Conservation (phyloP, 1,140 invertebrate species). For the Aphidius ervi region DNA sequence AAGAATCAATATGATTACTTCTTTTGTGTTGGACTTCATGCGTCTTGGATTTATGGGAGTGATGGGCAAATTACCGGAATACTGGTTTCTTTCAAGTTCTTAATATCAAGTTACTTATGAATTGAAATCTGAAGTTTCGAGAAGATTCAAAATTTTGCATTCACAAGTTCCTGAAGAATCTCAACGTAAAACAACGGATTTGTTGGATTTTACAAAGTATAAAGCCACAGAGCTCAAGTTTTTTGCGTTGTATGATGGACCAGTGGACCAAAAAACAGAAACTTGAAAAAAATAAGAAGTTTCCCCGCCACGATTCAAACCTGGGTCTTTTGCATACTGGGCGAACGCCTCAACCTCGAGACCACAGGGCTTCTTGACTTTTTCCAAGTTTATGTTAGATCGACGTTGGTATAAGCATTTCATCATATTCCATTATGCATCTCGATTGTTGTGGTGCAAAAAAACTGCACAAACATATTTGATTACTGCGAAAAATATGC, state of each 20-base stretch:
- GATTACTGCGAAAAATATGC: constrained; percentile 1
- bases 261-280: constrained; percentile 14
- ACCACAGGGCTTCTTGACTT: no score
- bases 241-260: constrained; percentile 9
- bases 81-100: constrained; percentile 3
- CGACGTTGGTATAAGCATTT: constrained; percentile 18
- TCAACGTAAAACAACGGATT: constrained; percentile 14
- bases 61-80: constrained; percentile 13
- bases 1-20: constrained; percentile 10
- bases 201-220: constrained; percentile 10
- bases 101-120: constrained; percentile 1
- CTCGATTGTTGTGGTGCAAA: constrained; percentile 16
- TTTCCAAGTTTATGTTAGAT: background rate
- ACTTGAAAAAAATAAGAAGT: no score
- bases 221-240: constrained; percentile 20
- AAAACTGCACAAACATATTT: background rate
- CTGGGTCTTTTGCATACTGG: no score
- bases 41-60: constrained; percentile 13
- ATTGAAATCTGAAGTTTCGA: constrained; percentile 9
- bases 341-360: no score
- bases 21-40: constrained; percentile 16
- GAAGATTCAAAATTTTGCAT: constrained; percentile 9
- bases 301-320: no score
- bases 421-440: constrained; percentile 16
- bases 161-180: constrained; percentile 8